phyloP scores from a whole-genome alignment of 2,888 invertebrate species.

The Stramonita haemastoma region DNA sequence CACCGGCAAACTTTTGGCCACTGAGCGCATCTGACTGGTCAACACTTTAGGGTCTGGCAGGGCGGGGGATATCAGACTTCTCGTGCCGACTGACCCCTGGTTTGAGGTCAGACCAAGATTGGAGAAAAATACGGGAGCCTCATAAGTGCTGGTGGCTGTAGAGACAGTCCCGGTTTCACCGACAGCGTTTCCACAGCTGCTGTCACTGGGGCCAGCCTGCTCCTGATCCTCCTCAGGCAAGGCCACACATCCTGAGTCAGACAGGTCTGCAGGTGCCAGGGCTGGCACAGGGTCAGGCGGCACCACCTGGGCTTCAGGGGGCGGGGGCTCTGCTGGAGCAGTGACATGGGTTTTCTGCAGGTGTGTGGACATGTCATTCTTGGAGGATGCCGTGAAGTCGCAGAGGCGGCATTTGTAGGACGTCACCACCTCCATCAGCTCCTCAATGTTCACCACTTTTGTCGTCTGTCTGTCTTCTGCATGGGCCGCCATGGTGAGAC shows the following conservation, averaged over 20 bases:
- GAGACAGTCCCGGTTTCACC: not conserved
- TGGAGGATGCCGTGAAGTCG: slow-evolving; percentile 76
- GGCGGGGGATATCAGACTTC: not conserved
- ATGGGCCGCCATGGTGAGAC: not conserved
- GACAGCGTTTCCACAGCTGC: not conserved
- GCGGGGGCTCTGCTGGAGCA: not conserved
- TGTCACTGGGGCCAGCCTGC: not conserved
- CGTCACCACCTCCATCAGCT: slow-evolving; percentile 80
- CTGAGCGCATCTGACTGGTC: slow-evolving; percentile 16
- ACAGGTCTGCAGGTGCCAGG: not conserved
- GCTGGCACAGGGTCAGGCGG: not conserved
- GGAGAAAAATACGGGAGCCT: slow-evolving; percentile 3
- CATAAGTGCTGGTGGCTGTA: not conserved
- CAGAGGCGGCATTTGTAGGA: slow-evolving; percentile 81
- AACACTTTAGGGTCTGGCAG: slow-evolving; percentile 23
- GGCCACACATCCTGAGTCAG: not conserved
- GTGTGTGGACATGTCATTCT: slow-evolving; percentile 61
- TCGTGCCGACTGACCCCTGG: not conserved
- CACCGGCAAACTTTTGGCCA: slow-evolving; percentile 22
- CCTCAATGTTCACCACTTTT: slow-evolving; percentile 68
- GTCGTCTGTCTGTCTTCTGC: not conserved
- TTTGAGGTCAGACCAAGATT: slow-evolving; percentile 10
- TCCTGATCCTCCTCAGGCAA: not conserved
- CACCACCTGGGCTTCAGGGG: not conserved
- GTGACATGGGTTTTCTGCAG: slow-evolving; percentile 60